Conservation (phyloP, 2,113 vertebrate species). For the Bagarius yarrelli region DNA sequence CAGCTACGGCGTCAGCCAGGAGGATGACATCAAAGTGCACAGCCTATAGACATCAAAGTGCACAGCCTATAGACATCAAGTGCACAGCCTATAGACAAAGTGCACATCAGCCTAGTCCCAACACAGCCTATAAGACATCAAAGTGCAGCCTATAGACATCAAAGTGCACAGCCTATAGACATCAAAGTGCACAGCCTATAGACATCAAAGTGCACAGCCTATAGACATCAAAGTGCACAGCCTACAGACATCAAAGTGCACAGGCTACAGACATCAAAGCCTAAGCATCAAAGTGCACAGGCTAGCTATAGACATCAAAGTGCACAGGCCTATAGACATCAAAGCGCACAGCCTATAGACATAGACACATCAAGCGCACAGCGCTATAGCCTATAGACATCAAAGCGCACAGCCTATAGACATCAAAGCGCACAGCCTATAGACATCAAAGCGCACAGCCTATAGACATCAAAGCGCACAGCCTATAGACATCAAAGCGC, state of each 20-base stretch:
- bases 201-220: background rate
- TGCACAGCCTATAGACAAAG: background rate
- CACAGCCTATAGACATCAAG: conserved; percentile 1
- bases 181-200: background rate
- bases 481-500: no score
- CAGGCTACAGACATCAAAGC: no score
- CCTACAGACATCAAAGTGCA: background rate
- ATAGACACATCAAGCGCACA: background rate
- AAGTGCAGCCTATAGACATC: background rate
- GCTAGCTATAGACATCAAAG: no score
- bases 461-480: background rate
- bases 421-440: no score
- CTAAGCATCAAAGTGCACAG: no score
- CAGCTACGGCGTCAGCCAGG: no score
- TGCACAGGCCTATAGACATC: background rate
- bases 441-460: background rate
- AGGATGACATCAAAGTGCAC: background rate
- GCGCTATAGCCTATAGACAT: background rate
- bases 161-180: no score
- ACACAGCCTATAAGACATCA: no score
- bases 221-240: no score
- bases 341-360: no score
- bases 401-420: background rate
- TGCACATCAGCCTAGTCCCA: no score
- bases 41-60: no score